Evolutionary conservation across 2,113 vertebrate species (phyloP).

Genomic region (Hyla sarda): DNA sequence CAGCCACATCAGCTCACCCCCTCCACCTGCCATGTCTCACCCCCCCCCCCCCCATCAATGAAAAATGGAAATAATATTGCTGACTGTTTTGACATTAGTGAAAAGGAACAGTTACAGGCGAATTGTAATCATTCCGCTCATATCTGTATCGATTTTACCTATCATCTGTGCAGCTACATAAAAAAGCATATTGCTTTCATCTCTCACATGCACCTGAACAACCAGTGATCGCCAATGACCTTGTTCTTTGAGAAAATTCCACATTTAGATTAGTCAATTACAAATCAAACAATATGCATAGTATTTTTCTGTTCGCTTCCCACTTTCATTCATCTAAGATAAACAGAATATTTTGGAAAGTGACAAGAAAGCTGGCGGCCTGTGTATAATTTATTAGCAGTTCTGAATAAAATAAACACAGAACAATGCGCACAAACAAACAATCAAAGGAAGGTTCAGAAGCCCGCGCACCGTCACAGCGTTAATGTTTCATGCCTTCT

Average conservation of each 20-base stretch:
- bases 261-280: constrained; percentile 59
- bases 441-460: neutral
- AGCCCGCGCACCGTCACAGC: no score
- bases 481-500: constrained; percentile 17
- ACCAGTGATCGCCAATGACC: constrained; percentile 47
- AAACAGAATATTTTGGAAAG: constrained; percentile 45
- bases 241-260: constrained; percentile 54
- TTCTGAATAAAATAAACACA: neutral
- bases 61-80: constrained; percentile 60
- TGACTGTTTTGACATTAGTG: constrained; percentile 53
- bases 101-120: constrained; percentile 59
- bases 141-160: constrained; percentile 63
- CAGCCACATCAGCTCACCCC: constrained; percentile 46
- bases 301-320: constrained; percentile 50
- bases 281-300: constrained; percentile 49
- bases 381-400: constrained; percentile 41
- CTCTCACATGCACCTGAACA: constrained; percentile 43
- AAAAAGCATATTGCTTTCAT: constrained; percentile 60
- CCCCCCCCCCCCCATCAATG: constrained; percentile 56
- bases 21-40: constrained; percentile 31
- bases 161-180: constrained; percentile 47
- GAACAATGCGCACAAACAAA: constrained; percentile 2
- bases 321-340: constrained; percentile 41
- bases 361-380: neutral
- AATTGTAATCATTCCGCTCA: constrained; percentile 58